Percentiles rank a stretch among this genome's conserved stretches.
These are phyloP conservation scores for Drosophila nr. perissopoda DNA, from an alignment of 2,888 invertebrate species.

Conservation along the genomic window DNA sequence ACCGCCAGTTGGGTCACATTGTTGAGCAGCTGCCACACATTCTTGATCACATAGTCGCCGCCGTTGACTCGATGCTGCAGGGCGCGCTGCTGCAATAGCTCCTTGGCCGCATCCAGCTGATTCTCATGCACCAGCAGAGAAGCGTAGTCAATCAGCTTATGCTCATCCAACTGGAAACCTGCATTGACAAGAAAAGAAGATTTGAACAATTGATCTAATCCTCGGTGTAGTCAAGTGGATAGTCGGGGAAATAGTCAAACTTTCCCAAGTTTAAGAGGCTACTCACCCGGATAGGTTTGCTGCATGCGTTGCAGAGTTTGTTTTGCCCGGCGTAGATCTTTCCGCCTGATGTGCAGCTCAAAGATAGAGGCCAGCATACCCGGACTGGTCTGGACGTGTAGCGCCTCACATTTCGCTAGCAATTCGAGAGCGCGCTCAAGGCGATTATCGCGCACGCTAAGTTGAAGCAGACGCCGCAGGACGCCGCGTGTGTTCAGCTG, in stretches of 20 bases:
- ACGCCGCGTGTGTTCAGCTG: conserved; percentile 89
- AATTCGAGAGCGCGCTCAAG: conserved; percentile 86
- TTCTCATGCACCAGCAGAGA: conserved; percentile 86
- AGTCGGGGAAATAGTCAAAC: neutral
- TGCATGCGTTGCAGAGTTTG: conserved; percentile 86
- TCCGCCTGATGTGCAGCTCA: conserved; percentile 87
- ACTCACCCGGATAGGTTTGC: conserved; percentile 85
- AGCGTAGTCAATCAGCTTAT: conserved; percentile 88
- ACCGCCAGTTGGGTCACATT: conserved; percentile 85
- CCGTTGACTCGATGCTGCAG: conserved; percentile 83
- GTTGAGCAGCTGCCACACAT: conserved; percentile 88
- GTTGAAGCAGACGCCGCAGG: conserved; percentile 87
- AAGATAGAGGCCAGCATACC: conserved; percentile 89
- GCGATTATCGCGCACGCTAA: conserved; percentile 87
- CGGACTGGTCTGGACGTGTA: conserved; percentile 87
- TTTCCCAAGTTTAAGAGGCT: neutral
- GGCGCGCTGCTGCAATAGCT: conserved; percentile 86
- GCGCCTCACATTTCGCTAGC: conserved; percentile 86
- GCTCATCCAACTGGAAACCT: conserved; percentile 88
- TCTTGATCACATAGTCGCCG: conserved; percentile 86
- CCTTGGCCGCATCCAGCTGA: conserved; percentile 76
- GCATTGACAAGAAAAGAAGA: neutral
- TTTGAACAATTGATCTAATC: neutral
- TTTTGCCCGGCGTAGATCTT: conserved; percentile 87
- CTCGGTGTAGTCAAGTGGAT: neutral